phyloP scores from a whole-genome alignment of 2,797 vertebrate genomes.

The Orientallactaga sibirica region DNA sequence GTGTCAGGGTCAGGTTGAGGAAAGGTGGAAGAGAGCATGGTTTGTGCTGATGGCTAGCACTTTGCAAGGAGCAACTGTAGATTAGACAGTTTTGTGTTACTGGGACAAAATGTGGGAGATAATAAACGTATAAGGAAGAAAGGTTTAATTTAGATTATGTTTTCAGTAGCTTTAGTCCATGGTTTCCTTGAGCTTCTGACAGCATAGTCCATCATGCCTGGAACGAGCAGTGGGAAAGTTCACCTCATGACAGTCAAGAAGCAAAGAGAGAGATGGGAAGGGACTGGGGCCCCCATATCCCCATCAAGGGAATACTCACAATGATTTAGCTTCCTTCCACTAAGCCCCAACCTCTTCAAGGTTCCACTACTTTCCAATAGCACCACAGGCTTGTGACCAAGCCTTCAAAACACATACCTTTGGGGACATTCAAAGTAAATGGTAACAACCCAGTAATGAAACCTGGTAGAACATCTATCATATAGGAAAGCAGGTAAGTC shows the following conservation, averaged over 20 bases:
- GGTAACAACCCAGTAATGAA: neutral
- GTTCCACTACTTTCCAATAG: neutral
- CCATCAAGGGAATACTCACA: neutral
- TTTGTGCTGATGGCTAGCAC: neutral
- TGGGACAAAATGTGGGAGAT: neutral
- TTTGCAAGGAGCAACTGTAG: neutral
- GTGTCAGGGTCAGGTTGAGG: neutral
- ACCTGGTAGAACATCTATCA: conserved; percentile 16
- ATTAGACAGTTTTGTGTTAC: neutral
- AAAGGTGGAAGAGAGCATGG: neutral
- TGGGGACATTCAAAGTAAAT: neutral
- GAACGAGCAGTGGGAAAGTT: neutral
- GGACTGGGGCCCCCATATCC: neutral
- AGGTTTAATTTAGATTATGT: neutral
- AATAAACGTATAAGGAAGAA: neutral
- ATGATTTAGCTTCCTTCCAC: neutral
- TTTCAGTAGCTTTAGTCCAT: neutral
- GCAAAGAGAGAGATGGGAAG: neutral
- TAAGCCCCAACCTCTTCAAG: neutral
- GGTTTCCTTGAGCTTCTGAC: neutral
- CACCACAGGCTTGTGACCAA: neutral
- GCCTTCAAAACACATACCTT: neutral
- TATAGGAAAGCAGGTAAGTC: neutral
- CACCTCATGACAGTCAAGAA: neutral
- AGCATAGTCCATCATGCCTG: neutral